Evolutionary conservation across 2,797 vertebrate species (phyloP).

Genomic region (Parauchenoglanis punctatus): DNA sequence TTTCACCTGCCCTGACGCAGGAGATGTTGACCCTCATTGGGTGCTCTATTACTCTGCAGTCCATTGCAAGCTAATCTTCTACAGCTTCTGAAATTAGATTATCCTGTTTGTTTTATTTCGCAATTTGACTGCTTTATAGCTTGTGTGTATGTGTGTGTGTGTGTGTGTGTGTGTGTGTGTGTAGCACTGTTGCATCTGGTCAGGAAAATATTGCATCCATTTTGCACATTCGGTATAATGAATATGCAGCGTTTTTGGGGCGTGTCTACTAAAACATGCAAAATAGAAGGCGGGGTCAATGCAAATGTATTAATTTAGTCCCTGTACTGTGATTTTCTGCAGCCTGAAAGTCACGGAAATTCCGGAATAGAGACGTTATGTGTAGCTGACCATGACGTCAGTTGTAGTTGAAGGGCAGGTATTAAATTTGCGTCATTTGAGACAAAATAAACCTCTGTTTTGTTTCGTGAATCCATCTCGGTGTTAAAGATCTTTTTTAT

Average conservation of each 20-base stretch:
- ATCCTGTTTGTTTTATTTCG: constrained; percentile 9
- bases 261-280: background rate
- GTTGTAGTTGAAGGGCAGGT: background rate
- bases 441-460: background rate
- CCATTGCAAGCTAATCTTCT: background rate
- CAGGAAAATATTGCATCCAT: background rate
- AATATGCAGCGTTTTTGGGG: background rate
- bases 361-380: background rate
- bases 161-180: constrained; percentile 13
- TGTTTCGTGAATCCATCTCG: background rate
- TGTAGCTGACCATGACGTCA: background rate
- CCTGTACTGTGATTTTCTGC: background rate
- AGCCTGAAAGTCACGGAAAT: background rate
- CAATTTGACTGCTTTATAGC: background rate
- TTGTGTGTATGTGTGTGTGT: background rate
- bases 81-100: background rate
- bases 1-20: background rate
- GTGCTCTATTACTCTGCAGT: constrained; percentile 1
- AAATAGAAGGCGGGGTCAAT: background rate
- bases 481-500: background rate
- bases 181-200: background rate
- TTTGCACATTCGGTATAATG: background rate
- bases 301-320: background rate
- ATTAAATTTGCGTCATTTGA: background rate
- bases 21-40: background rate